Conservation (phyloP, 2,113 vertebrate genomes). For the Protobothrops mucrosquamatus region DNA sequence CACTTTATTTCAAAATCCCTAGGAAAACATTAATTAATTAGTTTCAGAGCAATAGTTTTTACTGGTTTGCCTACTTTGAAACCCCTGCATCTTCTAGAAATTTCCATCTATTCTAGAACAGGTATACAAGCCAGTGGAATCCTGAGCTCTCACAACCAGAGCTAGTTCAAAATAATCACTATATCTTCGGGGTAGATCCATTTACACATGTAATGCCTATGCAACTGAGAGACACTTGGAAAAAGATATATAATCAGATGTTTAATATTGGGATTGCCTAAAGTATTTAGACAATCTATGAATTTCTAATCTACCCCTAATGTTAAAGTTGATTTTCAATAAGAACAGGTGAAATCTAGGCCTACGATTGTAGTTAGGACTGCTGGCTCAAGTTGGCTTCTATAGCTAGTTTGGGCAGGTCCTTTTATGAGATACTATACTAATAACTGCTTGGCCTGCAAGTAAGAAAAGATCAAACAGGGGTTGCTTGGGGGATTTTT, state of each 20-base stretch:
- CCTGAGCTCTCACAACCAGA: not conserved
- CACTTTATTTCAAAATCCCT: not conserved
- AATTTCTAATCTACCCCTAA: constrained; percentile 7
- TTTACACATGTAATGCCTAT: not conserved
- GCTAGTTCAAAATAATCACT: not conserved
- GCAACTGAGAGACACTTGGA: not conserved
- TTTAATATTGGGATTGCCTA: not conserved
- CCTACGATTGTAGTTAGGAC: constrained; percentile 48
- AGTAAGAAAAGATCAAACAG: constrained; percentile 50
- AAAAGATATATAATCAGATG: not conserved
- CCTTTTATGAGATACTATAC: constrained; percentile 31
- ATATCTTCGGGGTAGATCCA: too few species aligned
- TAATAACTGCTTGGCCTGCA: constrained; percentile 50
- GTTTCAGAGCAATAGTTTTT: not conserved
- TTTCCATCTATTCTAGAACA: not conserved
- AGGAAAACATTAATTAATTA: not conserved
- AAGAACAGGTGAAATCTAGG: constrained; percentile 54
- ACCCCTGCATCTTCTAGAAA: not conserved
- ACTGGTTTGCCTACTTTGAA: not conserved
- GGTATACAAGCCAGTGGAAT: not conserved
- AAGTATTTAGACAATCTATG: not conserved
- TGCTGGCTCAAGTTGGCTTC: constrained; percentile 48
- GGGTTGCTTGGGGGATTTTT: constrained; percentile 26
- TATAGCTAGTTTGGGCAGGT: constrained; percentile 42
- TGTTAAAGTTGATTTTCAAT: constrained; percentile 22